Conservation (phyloP, 2,797 vertebrate species). For the Melanotaenia maccullochi region DNA sequence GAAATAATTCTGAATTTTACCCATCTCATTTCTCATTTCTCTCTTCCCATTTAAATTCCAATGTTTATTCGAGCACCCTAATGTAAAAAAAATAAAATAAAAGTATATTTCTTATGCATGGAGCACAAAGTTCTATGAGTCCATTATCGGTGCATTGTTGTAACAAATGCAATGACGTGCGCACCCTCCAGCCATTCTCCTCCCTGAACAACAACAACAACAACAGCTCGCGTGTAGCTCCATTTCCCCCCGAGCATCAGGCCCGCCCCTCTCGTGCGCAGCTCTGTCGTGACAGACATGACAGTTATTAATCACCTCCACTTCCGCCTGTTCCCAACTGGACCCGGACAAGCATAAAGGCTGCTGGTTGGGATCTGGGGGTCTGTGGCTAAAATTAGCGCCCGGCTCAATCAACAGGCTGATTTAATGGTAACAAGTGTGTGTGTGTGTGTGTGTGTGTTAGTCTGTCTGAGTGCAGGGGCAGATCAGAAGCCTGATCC, state of each 20-base stretch:
- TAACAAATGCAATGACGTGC: constrained; percentile 10
- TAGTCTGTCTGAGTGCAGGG: constrained; percentile 53
- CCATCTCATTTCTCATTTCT: neutral
- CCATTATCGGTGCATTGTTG: neutral
- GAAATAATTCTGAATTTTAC: neutral
- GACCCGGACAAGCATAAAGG: constrained; percentile 69
- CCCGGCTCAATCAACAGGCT: constrained; percentile 83
- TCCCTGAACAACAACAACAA: constrained; percentile 54
- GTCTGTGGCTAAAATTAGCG: constrained; percentile 83
- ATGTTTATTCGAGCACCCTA: too few species aligned
- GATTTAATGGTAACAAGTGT: constrained; percentile 72
- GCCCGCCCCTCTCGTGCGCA: constrained; percentile 49
- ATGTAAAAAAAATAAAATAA: neutral
- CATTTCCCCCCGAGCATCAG: constrained; percentile 52
- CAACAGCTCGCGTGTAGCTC: constrained; percentile 72
- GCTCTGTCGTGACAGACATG: constrained; percentile 78
- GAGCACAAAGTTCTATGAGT: neutral
- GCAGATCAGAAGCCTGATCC: constrained; percentile 73
- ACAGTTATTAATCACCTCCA: constrained; percentile 88
- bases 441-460: constrained; percentile 44
- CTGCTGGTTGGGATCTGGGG: constrained; percentile 51
- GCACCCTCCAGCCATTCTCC: constrained; percentile 1
- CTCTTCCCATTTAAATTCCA: too few species aligned
- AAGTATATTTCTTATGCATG: neutral
- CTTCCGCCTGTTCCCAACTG: constrained; percentile 78